Conservation (phyloP, 1,140 invertebrate genomes). For the Acyrthosiphon pisum region DNA sequence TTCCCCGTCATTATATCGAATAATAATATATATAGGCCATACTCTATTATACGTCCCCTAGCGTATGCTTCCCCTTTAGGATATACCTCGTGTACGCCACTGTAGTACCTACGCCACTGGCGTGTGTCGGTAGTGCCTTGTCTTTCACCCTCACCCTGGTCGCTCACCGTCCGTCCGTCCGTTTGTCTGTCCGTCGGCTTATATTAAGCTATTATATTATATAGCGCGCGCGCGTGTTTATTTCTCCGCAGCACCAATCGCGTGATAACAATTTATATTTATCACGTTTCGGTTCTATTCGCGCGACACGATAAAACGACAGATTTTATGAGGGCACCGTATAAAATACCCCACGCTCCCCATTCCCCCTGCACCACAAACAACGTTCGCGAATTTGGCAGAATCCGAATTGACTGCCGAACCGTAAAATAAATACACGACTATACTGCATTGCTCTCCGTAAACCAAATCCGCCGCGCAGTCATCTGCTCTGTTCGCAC, state of each 20-base stretch:
- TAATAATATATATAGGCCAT: not conserved
- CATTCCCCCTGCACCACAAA: not conserved
- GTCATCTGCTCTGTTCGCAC: conserved; percentile 3
- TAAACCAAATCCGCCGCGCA: not conserved
- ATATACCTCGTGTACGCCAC: not conserved
- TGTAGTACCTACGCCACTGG: not conserved
- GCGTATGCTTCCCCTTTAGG: not conserved
- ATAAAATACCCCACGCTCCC: not conserved
- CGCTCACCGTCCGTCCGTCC: not conserved
- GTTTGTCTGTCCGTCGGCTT: not conserved
- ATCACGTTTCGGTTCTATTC: conserved; percentile 53
- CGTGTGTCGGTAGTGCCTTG: not conserved
- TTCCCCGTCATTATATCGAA: conserved; percentile 27
- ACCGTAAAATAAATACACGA: conserved; percentile 44
- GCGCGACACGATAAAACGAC: conserved; percentile 52
- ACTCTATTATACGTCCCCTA: conserved; percentile 24
- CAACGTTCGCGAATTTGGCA: not conserved
- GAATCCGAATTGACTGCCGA: conserved; percentile 36
- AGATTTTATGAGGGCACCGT: conserved; percentile 46
- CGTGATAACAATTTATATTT: conserved; percentile 56
- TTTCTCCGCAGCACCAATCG: conserved; percentile 30
- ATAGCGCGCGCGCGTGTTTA: conserved; percentile 1
- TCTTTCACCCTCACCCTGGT: not conserved
- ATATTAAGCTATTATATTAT: conserved; percentile 7
- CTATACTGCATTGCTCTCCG: not conserved